Conservation (phyloP, 2,888 invertebrate species). For the Atethmia centrago region DNA sequence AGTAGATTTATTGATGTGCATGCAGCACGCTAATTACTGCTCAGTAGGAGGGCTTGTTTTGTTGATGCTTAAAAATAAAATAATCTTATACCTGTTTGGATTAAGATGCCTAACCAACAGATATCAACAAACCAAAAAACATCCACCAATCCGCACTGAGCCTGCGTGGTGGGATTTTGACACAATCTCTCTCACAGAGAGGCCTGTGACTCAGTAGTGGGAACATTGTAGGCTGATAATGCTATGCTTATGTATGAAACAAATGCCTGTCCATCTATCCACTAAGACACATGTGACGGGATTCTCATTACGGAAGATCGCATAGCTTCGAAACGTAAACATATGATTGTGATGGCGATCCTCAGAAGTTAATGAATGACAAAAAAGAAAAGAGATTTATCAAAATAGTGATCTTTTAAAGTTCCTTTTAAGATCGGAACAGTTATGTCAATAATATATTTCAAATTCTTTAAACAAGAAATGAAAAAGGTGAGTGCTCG, state of each 20-base stretch:
- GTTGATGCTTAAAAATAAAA: neutral
- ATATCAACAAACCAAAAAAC: too few species aligned
- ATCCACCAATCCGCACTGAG: too few species aligned
- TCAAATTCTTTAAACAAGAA: neutral
- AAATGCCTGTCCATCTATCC: neutral
- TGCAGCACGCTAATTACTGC: conserved; percentile 7
- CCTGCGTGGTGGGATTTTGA: too few species aligned
- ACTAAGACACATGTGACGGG: too few species aligned
- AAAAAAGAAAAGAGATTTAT: neutral
- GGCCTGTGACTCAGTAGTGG: too few species aligned
- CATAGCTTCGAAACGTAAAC: neutral
- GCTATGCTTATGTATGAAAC: too few species aligned
- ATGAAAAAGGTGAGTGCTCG: conserved; percentile 2
- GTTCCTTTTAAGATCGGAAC: neutral
- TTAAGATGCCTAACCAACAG: too few species aligned
- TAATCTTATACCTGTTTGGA: neutral
- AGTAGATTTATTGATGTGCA: conserved; percentile 15
- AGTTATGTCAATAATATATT: neutral
- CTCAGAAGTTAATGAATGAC: neutral
- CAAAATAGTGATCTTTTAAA: too few species aligned
- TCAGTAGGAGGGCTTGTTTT: neutral
- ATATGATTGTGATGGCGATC: neutral
- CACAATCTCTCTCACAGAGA: too few species aligned
- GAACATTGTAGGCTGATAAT: too few species aligned
- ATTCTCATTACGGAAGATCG: neutral